Conservation (phyloP, 2,113 vertebrate genomes). For the Lycocorax pyrrhopterus region DNA sequence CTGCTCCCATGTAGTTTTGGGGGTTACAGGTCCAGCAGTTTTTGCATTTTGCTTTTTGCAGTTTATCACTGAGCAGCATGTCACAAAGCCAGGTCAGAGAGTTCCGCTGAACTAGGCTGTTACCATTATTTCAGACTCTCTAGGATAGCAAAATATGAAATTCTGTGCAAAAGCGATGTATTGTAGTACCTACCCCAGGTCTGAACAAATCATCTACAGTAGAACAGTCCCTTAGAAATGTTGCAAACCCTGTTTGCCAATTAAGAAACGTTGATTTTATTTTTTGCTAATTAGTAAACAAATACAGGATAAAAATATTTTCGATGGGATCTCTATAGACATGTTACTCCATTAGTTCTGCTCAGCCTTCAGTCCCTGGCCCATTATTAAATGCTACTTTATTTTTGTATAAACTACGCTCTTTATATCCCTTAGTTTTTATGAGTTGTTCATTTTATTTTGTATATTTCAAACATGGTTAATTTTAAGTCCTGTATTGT, state of each 20-base stretch:
- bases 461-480: slow-evolving; percentile 16
- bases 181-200: background rate
- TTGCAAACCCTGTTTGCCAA: background rate
- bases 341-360: background rate
- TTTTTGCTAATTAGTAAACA: background rate
- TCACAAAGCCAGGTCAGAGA: background rate
- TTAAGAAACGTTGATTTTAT: background rate
- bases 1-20: slow-evolving; percentile 48
- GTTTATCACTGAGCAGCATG: slow-evolving; percentile 18
- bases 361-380: background rate
- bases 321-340: background rate
- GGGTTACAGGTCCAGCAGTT: slow-evolving; percentile 44
- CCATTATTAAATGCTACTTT: slow-evolving; percentile 32
- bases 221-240: background rate
- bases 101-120: background rate
- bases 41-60: slow-evolving; percentile 57
- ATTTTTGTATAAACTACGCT: slow-evolving; percentile 36
- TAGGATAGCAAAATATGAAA: background rate
- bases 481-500: background rate
- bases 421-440: slow-evolving; percentile 34
- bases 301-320: background rate
- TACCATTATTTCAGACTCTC: background rate
- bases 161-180: background rate
- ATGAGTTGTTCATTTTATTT: slow-evolving; percentile 46
- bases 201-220: background rate